phyloP scores from a whole-genome alignment of 2,888 invertebrate genomes.

The Mythimna impura region DNA sequence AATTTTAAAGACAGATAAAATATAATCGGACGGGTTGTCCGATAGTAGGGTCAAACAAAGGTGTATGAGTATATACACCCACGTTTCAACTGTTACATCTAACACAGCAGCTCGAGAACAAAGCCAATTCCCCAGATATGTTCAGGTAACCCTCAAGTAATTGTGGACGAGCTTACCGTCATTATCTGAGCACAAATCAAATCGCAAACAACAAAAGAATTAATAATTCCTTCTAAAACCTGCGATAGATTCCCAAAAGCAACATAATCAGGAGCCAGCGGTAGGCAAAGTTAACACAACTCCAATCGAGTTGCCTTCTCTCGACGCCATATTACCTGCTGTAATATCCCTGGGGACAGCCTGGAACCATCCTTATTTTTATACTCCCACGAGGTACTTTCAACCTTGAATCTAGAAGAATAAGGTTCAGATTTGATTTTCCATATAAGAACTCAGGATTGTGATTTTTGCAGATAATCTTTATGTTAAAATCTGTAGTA shows the following conservation, averaged over 20 bases:
- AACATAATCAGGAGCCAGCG: slow-evolving; percentile 50
- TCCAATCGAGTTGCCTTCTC: slow-evolving; percentile 61
- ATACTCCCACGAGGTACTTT: slow-evolving; percentile 13
- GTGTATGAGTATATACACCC: background rate
- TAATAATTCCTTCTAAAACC: slow-evolving; percentile 13
- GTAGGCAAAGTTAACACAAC: slow-evolving; percentile 63
- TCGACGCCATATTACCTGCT: slow-evolving; percentile 61
- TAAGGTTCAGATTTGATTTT: slow-evolving; percentile 20
- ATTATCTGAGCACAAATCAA: background rate
- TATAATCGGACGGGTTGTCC: too few relatives aligned
- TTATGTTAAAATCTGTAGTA: slow-evolving; percentile 67
- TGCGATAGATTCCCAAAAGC: slow-evolving; percentile 47
- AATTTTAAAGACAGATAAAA: too few relatives aligned
- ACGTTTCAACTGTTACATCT: background rate
- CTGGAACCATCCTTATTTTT: slow-evolving; percentile 52
- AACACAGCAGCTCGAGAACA: background rate
- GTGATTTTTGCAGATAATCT: slow-evolving; percentile 69
- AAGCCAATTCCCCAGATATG: background rate
- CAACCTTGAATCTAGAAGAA: background rate
- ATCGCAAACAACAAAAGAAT: background rate
- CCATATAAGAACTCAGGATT: slow-evolving; percentile 32
- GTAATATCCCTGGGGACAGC: slow-evolving; percentile 61
- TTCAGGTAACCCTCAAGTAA: background rate
- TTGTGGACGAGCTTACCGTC: background rate
- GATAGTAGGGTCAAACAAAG: too few relatives aligned